These are phyloP conservation scores for Eupristina koningsbergeri DNA, from an alignment of 1,140 invertebrate species.

Conservation along the genomic window DNA sequence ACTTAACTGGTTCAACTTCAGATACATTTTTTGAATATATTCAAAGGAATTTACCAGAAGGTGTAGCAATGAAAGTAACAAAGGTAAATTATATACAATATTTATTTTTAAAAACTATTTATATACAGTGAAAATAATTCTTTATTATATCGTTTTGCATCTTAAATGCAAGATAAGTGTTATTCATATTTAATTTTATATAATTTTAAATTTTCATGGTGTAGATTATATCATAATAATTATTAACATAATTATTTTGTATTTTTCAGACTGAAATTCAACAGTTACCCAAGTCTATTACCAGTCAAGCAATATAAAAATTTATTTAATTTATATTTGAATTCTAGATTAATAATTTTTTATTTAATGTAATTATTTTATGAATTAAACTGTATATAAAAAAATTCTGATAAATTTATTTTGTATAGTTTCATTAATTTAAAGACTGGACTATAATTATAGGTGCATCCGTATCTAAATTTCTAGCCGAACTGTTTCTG, in stretches of 20 bases:
- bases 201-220: neutral
- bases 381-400: slow-evolving; percentile 54
- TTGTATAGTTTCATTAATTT: slow-evolving; percentile 48
- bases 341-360: slow-evolving; percentile 25
- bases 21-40: slow-evolving; percentile 98
- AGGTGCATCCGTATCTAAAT: slow-evolving; percentile 54
- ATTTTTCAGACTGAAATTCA: slow-evolving; percentile 74
- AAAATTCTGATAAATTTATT: slow-evolving; percentile 33
- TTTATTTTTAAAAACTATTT: slow-evolving; percentile 48
- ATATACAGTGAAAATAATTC: slow-evolving; percentile 12
- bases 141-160: slow-evolving; percentile 7
- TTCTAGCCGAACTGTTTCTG: slow-evolving; percentile 53
- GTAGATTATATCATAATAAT: slow-evolving; percentile 6
- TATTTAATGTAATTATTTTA: slow-evolving; percentile 23
- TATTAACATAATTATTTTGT: too few species aligned
- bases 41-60: slow-evolving; percentile 96
- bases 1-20: slow-evolving; percentile 94
- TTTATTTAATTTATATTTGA: neutral
- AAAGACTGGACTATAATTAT: slow-evolving; percentile 57
- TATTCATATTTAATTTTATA: slow-evolving; percentile 22
- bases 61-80: slow-evolving; percentile 94
- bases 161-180: slow-evolving; percentile 43
- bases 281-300: slow-evolving; percentile 58
- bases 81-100: slow-evolving; percentile 75
- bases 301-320: slow-evolving; percentile 43